These are phyloP conservation scores for Tragelaphus buxtoni DNA, from an alignment of 2,113 vertebrate species.

Conservation along the genomic window DNA sequence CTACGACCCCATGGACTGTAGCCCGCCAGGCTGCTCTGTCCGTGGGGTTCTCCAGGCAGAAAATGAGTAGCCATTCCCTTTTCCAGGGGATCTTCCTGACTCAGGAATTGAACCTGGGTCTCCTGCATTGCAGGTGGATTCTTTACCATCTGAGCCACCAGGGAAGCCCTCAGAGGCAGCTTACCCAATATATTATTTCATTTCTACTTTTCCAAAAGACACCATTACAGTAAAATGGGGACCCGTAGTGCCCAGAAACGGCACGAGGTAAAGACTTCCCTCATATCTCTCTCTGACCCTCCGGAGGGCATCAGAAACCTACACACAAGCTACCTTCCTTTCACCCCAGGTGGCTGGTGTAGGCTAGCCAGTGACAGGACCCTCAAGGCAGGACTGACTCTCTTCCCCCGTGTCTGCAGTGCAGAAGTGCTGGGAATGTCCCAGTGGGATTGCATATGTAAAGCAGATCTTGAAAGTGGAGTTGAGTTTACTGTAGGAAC, in stretches of 20 bases:
- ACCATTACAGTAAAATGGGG: neutral
- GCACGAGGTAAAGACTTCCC: neutral
- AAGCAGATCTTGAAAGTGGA: neutral
- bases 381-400: neutral
- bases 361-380: too few relatives aligned
- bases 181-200: neutral
- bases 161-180: neutral
- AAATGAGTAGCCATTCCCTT: neutral
- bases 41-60: neutral
- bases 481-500: neutral
- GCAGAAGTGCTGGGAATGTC: neutral
- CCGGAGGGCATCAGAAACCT: neutral
- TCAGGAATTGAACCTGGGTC: neutral
- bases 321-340: neutral
- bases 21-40: neutral
- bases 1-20: neutral
- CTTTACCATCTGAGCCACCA: neutral
- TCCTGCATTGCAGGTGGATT: neutral
- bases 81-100: neutral
- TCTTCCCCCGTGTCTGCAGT: accelerated
- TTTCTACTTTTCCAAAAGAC: neutral
- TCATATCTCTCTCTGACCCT: neutral
- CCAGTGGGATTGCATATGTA: accelerated
- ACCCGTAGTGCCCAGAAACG: neutral
- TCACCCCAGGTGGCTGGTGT: neutral